Percentiles rank a stretch among this genome's conserved stretches.
These are phyloP conservation scores for Ophthalmolycus amberensis DNA, from an alignment of 2,113 vertebrate species.

Conservation along the genomic window DNA sequence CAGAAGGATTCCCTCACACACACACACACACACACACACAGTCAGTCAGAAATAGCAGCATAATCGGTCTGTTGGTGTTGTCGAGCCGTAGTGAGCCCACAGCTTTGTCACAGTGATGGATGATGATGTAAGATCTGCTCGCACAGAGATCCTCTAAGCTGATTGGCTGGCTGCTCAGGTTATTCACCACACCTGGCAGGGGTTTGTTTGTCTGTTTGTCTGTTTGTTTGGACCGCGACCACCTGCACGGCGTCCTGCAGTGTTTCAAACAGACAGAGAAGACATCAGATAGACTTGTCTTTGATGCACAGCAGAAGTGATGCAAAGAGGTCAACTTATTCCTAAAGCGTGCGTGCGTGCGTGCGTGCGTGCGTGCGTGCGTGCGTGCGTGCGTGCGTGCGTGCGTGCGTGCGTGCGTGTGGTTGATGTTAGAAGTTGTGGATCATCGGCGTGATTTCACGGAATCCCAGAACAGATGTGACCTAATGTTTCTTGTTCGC, in stretches of 20 bases:
- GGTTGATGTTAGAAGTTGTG: conserved; percentile 6
- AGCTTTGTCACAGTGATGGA: conserved; percentile 50
- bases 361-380: not conserved
- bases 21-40: conserved; percentile 36
- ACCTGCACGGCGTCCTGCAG: not conserved
- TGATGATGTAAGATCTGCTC: conserved; percentile 57
- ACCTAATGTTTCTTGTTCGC: conserved; percentile 60
- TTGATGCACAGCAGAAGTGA: not conserved
- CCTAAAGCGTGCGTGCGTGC: not conserved
- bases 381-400: not conserved
- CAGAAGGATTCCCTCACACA: conserved; percentile 34
- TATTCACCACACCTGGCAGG: conserved; percentile 38
- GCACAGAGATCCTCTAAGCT: conserved; percentile 60
- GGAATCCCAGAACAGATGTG: conserved; percentile 61
- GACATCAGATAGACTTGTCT: not conserved
- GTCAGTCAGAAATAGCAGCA: conserved; percentile 70
- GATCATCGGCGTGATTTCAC: conserved; percentile 31
- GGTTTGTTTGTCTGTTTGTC: conserved; percentile 9
- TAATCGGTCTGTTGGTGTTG: conserved; percentile 61
- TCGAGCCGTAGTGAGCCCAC: conserved; percentile 43
- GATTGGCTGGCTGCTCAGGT: conserved; percentile 61
- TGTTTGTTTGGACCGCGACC: conserved; percentile 6
- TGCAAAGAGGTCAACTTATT: not conserved
- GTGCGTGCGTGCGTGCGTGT: not conserved
- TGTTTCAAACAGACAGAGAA: not conserved